Base-by-base conservation (phyloP, 2,888 invertebrate species). In the Cheilosia urbana region DNA sequence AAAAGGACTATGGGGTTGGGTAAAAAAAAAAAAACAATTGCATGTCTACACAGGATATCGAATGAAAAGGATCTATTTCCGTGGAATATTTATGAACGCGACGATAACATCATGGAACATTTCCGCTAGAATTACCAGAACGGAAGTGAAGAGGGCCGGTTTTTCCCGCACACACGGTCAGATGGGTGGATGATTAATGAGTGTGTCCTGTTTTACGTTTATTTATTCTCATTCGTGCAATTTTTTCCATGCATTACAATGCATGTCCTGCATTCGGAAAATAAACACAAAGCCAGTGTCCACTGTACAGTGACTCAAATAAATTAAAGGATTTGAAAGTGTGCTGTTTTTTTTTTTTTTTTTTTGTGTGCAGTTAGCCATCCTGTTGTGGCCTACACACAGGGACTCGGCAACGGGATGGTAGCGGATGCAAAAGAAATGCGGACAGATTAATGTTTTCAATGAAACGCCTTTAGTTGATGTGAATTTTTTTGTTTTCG, bases 111-210 rank as follows among this genome's bases (percentile, higher is more conserved):
- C 84, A 65, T 71, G 69, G 49, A 75, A 71, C 65, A 69, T 84
- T 80, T 71, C 84, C 80, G 75, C 69, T 69, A 58, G 75, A 84
- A 80, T 79, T 79, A 83, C 75, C 65, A 80, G 79, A 75, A 63
- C 71, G 75, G 75, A 79, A 62, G 69, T 65, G 51, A 65, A 58
- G 69, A 51, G 73, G 57, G 24, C 47, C 30, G 30, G 24, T 45
- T 4, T n/a, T 19, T 37, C 21, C 9, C 30, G 4, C 62, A 66
- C 24, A 80, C 63, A 57, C 47, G 73, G 72, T 73, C 75, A 79
- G 83, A 79, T 84, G 83, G 68, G 63, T 68, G 69, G 73, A 84
- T 84, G 83, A 84, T 84, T 79, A 84, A 84, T 79, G 79, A 84
- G 68, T 47, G 68, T 79, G 83, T 73, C 79, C 79, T 79, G 79